Base-by-base conservation (phyloP, 2,113 vertebrate species). In the Oncorhynchus nerka region DNA sequence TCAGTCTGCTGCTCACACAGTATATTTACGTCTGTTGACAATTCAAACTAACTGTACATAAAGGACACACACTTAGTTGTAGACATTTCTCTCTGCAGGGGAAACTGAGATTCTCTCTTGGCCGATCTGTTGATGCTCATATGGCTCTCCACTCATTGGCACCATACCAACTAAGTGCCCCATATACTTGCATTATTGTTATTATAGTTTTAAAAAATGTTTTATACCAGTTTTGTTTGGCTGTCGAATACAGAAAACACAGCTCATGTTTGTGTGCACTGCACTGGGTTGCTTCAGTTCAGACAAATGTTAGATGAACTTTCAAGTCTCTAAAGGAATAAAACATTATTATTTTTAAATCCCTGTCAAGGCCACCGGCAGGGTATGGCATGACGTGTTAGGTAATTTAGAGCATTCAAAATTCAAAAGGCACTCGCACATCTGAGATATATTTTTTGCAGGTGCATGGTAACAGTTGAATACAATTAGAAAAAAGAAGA, bases 21-120 rank as follows among this genome's bases (percentile, higher is more conserved):
- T 91, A 95, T 92, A 91, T 91, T 95, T 94, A 95, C 91, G 83
- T 81, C 82, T 78, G 89, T 89, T 89, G 90, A 94, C 91, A 94
- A 93, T 94, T 90, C 93, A 92, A 93, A 92, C 85, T 94, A 93
- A 92, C 86, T 94, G 88, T 92, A 85, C 85, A 93, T 92, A 86
- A 87, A 93, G 88, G 89, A 93, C 93, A 93, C 91, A 91, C 85
- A 91, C 87, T 79, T 88, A 90, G 84, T 87, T 92, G 87, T 88
- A 85, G 90, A 91, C 88, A 87, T 93, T 91, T 89, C 79, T 83
- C 90, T 94, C 90, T 89, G 88, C 75, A 61, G 86, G 80, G 92
- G 82, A 87, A 92, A 89, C 81, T 78, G 84, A 80, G 84, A 66
- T 91, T 71, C 80, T 72, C 80, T 84, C 72, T 83, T 84, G 75